Evolutionary conservation across 1,140 invertebrate genomes (phyloP), one percentile per base, ranked within the genome.

Genomic region (Drosophila elegans): DNA sequence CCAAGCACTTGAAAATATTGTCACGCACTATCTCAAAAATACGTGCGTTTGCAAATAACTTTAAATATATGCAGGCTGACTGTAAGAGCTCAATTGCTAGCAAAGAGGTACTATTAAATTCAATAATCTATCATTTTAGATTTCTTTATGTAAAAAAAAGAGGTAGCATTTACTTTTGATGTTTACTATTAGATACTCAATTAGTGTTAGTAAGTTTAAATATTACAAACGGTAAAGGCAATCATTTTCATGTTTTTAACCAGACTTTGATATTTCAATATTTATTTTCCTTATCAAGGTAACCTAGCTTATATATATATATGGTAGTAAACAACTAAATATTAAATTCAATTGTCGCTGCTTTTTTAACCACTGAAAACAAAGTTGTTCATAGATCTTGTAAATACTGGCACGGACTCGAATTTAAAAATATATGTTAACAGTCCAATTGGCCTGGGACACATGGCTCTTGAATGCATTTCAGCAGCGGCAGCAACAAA

Each of bases 1-100:
- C 63, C 39, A 48, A 56, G 59, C 56, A 71, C 69, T 83, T 78
- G 78, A 74, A 74, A 83, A 81, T 83, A 83, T 82, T 75, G 80
- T 84, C 80, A 81, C 76, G 77, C 62, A 29, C 25, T 45, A 3
- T 21, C 10, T 36, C 34, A 49, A 32, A 39, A 42, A 44, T 12
- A 64, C 11, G 16, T 29, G 53, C 59, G 34, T 49, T 32, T 13
- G 48, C 42, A 46, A 51, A 56, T 41, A 44, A 29, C 51, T 21
- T 55, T 34, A 38, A 21, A 53, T 44, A 32, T 11, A 63, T 12
- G 13, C 12, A 72, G 7, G 4, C 21, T 54, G 11, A n/a, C 11
- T 38, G 16, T 3, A 12, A 4, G 13, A 9, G 13, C 29, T 51
- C 27, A 51, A 51, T 51, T 34, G 27, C 46, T 11, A 16, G 10